These are phyloP conservation scores for Drosophila watanabei DNA, from an alignment of 1,140 invertebrate genomes.

Conservation along the genomic window DNA sequence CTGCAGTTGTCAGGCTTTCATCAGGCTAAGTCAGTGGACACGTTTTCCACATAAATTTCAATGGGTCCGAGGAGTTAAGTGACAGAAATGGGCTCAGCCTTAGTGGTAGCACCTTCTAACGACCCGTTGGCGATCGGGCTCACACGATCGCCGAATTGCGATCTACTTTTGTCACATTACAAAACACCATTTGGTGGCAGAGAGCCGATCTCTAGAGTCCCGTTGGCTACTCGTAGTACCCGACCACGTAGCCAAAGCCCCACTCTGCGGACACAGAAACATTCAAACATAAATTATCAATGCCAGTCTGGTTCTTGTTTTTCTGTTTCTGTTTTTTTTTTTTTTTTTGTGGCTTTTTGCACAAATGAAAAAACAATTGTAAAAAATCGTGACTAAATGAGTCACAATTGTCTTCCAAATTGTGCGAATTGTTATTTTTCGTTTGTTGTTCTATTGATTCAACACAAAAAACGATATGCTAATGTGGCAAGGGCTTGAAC, in stretches of 20 bases:
- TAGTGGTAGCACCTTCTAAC: slow-evolving; percentile 57
- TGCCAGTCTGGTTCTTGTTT: slow-evolving; percentile 47
- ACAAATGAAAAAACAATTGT: slow-evolving; percentile 29
- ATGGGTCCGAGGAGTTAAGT: slow-evolving; percentile 51
- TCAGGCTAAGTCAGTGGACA: slow-evolving; percentile 61
- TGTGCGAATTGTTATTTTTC: slow-evolving; percentile 55
- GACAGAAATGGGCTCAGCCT: slow-evolving; percentile 50
- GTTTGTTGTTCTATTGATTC: slow-evolving; percentile 3
- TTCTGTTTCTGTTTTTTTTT: neutral
- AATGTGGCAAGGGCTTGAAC: slow-evolving; percentile 9
- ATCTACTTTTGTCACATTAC: slow-evolving; percentile 72
- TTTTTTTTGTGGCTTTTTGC: slow-evolving; percentile 18
- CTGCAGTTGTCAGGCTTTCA: slow-evolving; percentile 59
- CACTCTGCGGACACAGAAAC: slow-evolving; percentile 13
- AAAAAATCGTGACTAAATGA: slow-evolving; percentile 69
- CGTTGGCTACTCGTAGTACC: slow-evolving; percentile 47
- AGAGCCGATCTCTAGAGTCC: slow-evolving; percentile 21
- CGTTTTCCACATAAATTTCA: slow-evolving; percentile 74
- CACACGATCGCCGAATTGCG: slow-evolving; percentile 58
- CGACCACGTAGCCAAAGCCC: slow-evolving; percentile 41
- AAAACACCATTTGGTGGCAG: slow-evolving; percentile 14
- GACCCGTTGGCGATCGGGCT: slow-evolving; percentile 42
- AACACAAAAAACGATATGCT: slow-evolving; percentile 7
- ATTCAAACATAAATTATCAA: slow-evolving; percentile 59
- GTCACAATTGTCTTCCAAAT: slow-evolving; percentile 71